A percentile compares a stretch with the other conserved stretches of the same genome.
These are phyloP conservation scores for Leptarthrus brevirostris DNA, from an alignment of 2,888 invertebrate genomes.

Conservation along the genomic window DNA sequence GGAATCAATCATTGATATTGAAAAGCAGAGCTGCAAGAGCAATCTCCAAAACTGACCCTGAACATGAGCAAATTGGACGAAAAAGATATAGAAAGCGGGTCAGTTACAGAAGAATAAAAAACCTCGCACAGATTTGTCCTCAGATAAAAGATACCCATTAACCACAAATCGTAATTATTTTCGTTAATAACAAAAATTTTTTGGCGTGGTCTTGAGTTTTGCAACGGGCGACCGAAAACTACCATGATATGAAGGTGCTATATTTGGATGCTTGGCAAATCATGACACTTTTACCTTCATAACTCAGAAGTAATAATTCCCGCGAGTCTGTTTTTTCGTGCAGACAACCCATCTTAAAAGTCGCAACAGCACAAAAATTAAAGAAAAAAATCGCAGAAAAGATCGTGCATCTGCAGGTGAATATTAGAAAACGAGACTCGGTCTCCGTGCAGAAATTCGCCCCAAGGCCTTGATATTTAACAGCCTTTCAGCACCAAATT, in stretches of 20 bases:
- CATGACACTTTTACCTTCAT: conserved; percentile 36
- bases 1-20: no score
- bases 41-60: no score
- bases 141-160: neutral
- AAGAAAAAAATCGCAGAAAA: neutral
- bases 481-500: conserved; percentile 21
- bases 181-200: conserved; percentile 18
- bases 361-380: conserved; percentile 2
- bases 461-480: conserved; percentile 36
- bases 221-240: neutral
- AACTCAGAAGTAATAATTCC: conserved; percentile 3
- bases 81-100: conserved; percentile 20
- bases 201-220: conserved; percentile 27
- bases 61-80: neutral
- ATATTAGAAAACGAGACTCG: conserved; percentile 19
- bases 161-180: conserved; percentile 29
- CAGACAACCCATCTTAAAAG: conserved; percentile 9
- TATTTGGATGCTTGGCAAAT: conserved; percentile 31
- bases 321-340: neutral
- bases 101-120: conserved; percentile 23
- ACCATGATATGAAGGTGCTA: conserved; percentile 7
- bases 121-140: conserved; percentile 5
- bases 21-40: no score
- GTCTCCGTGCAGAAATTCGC: conserved; percentile 1
- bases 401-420: conserved; percentile 29